These are phyloP conservation scores for Speoplatyrhinus poulsoni DNA, from an alignment of 2,113 vertebrate genomes.

Conservation along the genomic window DNA sequence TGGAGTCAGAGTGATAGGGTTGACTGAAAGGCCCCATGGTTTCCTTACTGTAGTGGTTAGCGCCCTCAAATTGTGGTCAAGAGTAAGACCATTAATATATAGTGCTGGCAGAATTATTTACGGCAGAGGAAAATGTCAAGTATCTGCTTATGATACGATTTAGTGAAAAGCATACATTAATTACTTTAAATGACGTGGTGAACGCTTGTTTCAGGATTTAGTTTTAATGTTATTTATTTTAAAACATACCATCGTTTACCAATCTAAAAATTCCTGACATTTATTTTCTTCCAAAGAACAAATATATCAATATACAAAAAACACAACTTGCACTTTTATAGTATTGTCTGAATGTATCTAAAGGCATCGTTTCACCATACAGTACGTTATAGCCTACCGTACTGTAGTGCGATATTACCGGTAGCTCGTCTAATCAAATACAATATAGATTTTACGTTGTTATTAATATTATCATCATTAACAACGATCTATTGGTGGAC, in stretches of 20 bases:
- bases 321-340: neutral
- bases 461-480: too few relatives aligned
- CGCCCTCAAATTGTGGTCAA: constrained; percentile 56
- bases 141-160: constrained; percentile 18
- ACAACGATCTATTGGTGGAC: too few relatives aligned
- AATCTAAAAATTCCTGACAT: neutral
- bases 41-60: constrained; percentile 31
- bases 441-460: too few relatives aligned
- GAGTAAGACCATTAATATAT: neutral
- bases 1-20: constrained; percentile 5
- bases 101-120: neutral
- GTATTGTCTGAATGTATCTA: neutral
- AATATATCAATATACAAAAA: neutral
- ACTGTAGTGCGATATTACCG: too few relatives aligned
- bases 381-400: too few relatives aligned
- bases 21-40: constrained; percentile 22
- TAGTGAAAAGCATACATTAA: neutral
- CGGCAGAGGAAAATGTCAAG: constrained; percentile 24
- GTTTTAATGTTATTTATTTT: neutral
- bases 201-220: neutral
- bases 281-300: neutral
- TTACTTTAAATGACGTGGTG: neutral
- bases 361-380: neutral
- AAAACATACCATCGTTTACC: neutral
- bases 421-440: too few relatives aligned